Base-by-base conservation (phyloP, 1,140 invertebrate genomes). In the Radopholus similis region DNA sequence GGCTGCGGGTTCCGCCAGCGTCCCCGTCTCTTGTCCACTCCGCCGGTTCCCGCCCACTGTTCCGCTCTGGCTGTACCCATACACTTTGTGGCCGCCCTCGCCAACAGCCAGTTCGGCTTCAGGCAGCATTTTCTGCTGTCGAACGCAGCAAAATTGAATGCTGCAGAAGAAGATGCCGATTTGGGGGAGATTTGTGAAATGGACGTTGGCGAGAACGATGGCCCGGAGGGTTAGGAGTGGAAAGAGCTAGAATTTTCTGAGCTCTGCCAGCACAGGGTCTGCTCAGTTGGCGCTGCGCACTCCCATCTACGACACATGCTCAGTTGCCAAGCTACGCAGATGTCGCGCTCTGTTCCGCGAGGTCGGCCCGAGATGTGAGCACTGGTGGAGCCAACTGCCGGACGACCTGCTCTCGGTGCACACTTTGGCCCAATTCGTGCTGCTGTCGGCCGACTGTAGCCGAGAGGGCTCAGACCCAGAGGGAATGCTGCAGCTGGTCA, bases 1-100 rank as follows among this genome's bases (percentile, higher is more conserved):
- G 40, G 40, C 15, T 62, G 59, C 49, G 59, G 59, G 32, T 62
- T 62, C 49, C 42, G 59, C 2, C 59, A 49, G 49, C 49, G 18
- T 21, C 42, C 47, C 32, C 15, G 18, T 32, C 32, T 49, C 40
- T 32, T 26, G 6, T 42, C 42, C 40, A 11, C 23, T n/a, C 42
- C 9, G 6, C 15, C 21, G 11, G 21, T 42, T 11, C 28, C 42
- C 42, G 4, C 18, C 4, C 28, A 62, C 35, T 62, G 59, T 42
- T 21, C 18, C 32, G 59, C 59, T 5, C 30, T 62, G 3, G 21
- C 59, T 42, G 18, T 62, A 42, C 18, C 38, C 21, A 4, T 62
- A 4, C 23, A 21, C 13, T 62, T 62, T 26, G 11, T 4, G 18
- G 42, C 59, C 18, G 3, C 30, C 38, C 18, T n/a, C 35, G 26